These are phyloP conservation scores for Drosophila ustulata DNA, from an alignment of 2,888 invertebrate species.

Conservation along the genomic window DNA sequence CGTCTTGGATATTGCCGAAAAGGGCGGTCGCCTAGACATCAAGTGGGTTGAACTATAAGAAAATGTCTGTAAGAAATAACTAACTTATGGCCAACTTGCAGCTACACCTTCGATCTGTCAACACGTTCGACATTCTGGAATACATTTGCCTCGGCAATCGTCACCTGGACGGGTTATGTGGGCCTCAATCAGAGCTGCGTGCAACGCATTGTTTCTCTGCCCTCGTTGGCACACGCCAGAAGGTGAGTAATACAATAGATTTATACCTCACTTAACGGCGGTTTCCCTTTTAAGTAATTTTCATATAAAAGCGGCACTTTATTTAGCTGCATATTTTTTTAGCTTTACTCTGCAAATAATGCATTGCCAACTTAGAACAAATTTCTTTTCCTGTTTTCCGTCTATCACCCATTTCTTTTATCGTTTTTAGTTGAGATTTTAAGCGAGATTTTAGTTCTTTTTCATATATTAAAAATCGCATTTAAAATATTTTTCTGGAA, in stretches of 20 bases:
- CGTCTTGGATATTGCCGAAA: constrained; percentile 81
- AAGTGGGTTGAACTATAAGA: constrained; percentile 72
- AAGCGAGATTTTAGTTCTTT: no score
- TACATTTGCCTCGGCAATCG: constrained; percentile 86
- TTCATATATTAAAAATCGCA: no score
- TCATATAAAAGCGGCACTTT: no score
- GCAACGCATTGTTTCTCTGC: constrained; percentile 89
- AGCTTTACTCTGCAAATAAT: no score
- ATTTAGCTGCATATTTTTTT: no score
- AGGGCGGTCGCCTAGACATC: constrained; percentile 83
- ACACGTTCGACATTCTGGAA: constrained; percentile 89
- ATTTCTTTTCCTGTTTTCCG: no score
- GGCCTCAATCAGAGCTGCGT: constrained; percentile 91
- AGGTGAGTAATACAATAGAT: constrained; percentile 74
- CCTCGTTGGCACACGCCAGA: constrained; percentile 87
- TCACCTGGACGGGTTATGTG: constrained; percentile 88
- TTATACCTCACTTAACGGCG: no score
- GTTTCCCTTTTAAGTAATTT: no score
- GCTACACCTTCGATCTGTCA: constrained; percentile 87
- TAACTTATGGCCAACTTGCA: constrained; percentile 69
- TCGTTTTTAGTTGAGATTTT: no score
- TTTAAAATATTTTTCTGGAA: no score
- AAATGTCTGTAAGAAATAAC: not conserved
- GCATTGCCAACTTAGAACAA: no score
- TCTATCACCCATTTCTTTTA: no score